Evolutionary conservation across 2,888 invertebrate species (phyloP), one percentile per base, ranked within the genome.

Genomic region (Thumatha senex): DNA sequence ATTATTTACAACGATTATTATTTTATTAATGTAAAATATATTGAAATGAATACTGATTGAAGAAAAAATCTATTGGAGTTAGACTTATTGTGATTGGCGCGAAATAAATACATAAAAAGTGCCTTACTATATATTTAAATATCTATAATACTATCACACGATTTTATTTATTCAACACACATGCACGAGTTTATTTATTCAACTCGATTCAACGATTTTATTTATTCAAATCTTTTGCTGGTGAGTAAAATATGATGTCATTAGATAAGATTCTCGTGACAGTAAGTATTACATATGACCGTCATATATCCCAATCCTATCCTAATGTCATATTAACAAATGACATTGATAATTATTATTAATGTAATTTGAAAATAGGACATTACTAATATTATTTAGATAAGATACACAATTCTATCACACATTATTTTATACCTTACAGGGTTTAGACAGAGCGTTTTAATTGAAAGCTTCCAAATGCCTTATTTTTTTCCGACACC

Each of bases 41-140:
- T 72, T 68, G 72, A 76, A 70, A 74, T 67, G 72, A 88, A 89
- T 89, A 88, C 88, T 87, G 87, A 80, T 84, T 59, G 13, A 70
- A 67, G 55, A 58, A 66, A 56, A 67, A 61, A 74, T 40, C 67
- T 63, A 76, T 62, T 80, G 81, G 84, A 83, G 82, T 77, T 61
- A 60, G 41, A 52, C 47, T 67, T 72, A 59, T 46, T 46, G 61
- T 56, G 56, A 61, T 66, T 52, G 57, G 56, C 54, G 54, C 41
- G 40, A 63, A 65, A 59, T 68, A 69, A 68, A 62, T 66, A 70
- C 58, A 60, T n/a, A 66, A 61, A 68, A 62, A 71, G 71, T 66
- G 67, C 51, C 63, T 63, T 67, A 67, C 48, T 62, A 61, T 56
- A 46, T 60, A 61, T 52, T 54, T 48, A 35, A 29, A 59, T 55